A percentile compares a stretch with the other conserved stretches of the same genome.
These are phyloP conservation scores for Plecturocebus donacophilus DNA, from an alignment of 2,113 vertebrate genomes.

Conservation along the genomic window DNA sequence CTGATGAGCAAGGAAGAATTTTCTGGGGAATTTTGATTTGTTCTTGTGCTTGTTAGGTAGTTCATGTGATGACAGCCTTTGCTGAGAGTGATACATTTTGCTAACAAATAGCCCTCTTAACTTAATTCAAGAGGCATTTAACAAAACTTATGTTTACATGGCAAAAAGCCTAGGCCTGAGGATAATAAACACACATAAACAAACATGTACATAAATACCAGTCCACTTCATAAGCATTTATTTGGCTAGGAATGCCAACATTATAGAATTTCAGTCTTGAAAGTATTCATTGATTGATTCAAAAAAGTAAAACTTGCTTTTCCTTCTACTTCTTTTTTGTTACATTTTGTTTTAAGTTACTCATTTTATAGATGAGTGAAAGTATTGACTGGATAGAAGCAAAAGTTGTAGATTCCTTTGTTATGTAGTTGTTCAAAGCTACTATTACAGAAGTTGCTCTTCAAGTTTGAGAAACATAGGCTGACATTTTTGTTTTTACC, in stretches of 20 bases:
- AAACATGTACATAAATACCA: constrained; percentile 57
- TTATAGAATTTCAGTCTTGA: constrained; percentile 56
- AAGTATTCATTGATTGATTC: constrained; percentile 55
- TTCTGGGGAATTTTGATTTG: constrained; percentile 38
- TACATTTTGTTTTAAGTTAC: constrained; percentile 6
- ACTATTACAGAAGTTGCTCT: constrained; percentile 7
- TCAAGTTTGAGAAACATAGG: constrained; percentile 30
- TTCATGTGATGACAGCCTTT: constrained; percentile 40
- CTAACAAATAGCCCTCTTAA: constrained; percentile 68
- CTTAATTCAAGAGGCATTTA: constrained; percentile 65
- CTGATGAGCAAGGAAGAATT: constrained; percentile 29
- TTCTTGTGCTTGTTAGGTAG: constrained; percentile 35
- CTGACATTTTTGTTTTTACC: constrained; percentile 40
- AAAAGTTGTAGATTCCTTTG: constrained; percentile 31
- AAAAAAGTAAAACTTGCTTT: constrained; percentile 52
- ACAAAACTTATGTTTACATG: constrained; percentile 73
- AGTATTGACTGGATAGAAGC: background rate
- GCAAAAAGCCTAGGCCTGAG: constrained; percentile 55
- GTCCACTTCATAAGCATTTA: constrained; percentile 57
- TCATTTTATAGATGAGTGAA: constrained; percentile 32
- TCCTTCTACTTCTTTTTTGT: constrained; percentile 36
- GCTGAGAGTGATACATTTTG: constrained; percentile 59
- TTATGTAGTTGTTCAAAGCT: background rate
- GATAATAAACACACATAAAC: constrained; percentile 63
- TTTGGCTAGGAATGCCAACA: constrained; percentile 59